Base-by-base conservation (phyloP, 2,888 invertebrate species). In the Ophioninae sp. region DNA sequence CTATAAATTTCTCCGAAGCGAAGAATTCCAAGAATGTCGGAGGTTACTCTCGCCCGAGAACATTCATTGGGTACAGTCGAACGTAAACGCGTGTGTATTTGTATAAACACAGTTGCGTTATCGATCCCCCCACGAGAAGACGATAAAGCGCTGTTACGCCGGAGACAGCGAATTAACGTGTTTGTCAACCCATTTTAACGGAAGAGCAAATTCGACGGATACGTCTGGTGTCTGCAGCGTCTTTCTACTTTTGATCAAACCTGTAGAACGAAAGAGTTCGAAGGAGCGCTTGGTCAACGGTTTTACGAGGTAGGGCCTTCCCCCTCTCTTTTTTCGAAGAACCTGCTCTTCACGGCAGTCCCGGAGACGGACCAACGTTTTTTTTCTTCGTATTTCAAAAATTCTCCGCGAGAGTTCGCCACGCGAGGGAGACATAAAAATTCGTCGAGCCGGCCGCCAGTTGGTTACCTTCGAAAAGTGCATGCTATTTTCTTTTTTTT, bases 381-480 rank as follows among this genome's bases (percentile, higher is more conserved):
- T 71, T 17, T n/a, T 44, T 20, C 37, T 65, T 67, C 67, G 22
- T 81, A 72, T 73, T 59, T 56, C 44, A 13, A 67, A 41, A 44
- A 77, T 77, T 77, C 77, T 39, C 79, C 65, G 56, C 81, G 39
- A 71, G 81, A 67, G 76, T 58, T 67, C 75, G 58, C 67, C 58
- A 58, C 41, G 39, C 41, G 17, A 6, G 65, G 17, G 17, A 7
- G n/a, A 64, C 8, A 41, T 22, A n/a, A 76, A 83, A 76, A 73
- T 69, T 76, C 22, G 39, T 59, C 37, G 56, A 73, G 72, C 59
- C 86, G 87, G 76, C 77, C 76, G 85, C 88, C 89, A 89, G 89
- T 89, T 89, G 89, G 30, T 89, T 86, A 84, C 85, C 81, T 85
- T 71, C 73, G 10, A 61, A 75, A 37, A 73, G 59, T 73, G 8